These are phyloP conservation scores for Artibeus jamaicensis DNA, from an alignment of 2,797 vertebrate species.

Conservation along the genomic window DNA sequence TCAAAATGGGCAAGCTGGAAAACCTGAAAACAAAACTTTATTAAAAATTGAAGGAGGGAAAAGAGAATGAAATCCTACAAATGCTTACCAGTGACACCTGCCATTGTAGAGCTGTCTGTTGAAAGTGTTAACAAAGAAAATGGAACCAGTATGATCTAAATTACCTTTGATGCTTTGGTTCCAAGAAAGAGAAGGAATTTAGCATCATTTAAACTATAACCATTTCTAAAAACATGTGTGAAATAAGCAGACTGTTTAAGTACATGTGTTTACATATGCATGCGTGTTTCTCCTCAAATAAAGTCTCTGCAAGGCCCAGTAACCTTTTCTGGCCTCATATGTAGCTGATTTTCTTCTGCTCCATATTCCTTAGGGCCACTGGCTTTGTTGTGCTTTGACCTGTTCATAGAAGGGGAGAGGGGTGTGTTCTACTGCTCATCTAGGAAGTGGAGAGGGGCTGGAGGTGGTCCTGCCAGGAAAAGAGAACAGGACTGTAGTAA, in stretches of 20 bases:
- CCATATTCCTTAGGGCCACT: background rate
- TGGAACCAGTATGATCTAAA: background rate
- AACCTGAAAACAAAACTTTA: slow-evolving; percentile 52
- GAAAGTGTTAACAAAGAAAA: background rate
- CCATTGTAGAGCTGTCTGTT: background rate
- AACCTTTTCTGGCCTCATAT: background rate
- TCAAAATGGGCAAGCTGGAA: slow-evolving; percentile 54
- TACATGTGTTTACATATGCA: background rate
- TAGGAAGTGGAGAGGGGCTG: background rate
- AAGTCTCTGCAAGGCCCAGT: background rate
- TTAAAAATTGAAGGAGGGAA: slow-evolving; percentile 45
- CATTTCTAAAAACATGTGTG: background rate
- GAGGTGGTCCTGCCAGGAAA: background rate
- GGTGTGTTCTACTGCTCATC: background rate
- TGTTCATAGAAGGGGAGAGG: background rate
- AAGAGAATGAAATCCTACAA: slow-evolving; percentile 15
- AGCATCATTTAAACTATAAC: background rate
- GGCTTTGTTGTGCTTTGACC: background rate
- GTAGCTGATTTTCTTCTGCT: background rate
- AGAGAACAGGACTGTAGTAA: background rate
- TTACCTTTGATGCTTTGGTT: background rate
- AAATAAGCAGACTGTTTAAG: background rate
- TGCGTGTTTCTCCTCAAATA: background rate
- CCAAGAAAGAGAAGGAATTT: background rate
- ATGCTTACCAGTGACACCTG: slow-evolving; percentile 11